Conservation (phyloP, 1,140 invertebrate species). For the Adoxophyes honmai region DNA sequence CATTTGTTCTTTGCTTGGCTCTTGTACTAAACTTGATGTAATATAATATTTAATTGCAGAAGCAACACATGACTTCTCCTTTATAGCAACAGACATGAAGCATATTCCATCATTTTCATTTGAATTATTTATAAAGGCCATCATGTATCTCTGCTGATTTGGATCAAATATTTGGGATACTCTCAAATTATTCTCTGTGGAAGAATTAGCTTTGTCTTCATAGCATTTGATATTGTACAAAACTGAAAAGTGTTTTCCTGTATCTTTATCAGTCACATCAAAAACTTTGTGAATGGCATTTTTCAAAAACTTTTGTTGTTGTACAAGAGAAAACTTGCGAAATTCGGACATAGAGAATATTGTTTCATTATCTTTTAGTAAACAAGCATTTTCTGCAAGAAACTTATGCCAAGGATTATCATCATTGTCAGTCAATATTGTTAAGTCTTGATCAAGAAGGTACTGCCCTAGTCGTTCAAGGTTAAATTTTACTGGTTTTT, state of each 20-base stretch:
- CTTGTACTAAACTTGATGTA: conserved; percentile 53
- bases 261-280: conserved; percentile 81
- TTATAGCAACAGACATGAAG: conserved; percentile 63
- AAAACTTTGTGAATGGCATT: conserved; percentile 84
- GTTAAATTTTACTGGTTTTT: conserved; percentile 84
- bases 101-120: conserved; percentile 51
- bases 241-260: conserved; percentile 80
- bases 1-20: conserved; percentile 37
- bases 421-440: conserved; percentile 80
- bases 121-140: conserved; percentile 49
- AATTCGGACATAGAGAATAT: conserved; percentile 84
- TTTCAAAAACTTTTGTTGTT: conserved; percentile 87
- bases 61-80: conserved; percentile 45
- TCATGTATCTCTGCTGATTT: conserved; percentile 58
- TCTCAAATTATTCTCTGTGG: conserved; percentile 43
- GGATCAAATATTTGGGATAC: conserved; percentile 65
- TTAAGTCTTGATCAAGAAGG: conserved; percentile 82
- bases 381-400: conserved; percentile 83
- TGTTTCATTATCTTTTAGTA: conserved; percentile 81
- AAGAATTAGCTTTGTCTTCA: conserved; percentile 33
- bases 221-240: conserved; percentile 73
- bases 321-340: conserved; percentile 87
- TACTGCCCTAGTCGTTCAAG: conserved; percentile 95
- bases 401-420: conserved; percentile 89
- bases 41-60: conserved; percentile 52